These are phyloP conservation scores for Cephalotes varians DNA, from an alignment of 2,888 invertebrate species.

Conservation along the genomic window DNA sequence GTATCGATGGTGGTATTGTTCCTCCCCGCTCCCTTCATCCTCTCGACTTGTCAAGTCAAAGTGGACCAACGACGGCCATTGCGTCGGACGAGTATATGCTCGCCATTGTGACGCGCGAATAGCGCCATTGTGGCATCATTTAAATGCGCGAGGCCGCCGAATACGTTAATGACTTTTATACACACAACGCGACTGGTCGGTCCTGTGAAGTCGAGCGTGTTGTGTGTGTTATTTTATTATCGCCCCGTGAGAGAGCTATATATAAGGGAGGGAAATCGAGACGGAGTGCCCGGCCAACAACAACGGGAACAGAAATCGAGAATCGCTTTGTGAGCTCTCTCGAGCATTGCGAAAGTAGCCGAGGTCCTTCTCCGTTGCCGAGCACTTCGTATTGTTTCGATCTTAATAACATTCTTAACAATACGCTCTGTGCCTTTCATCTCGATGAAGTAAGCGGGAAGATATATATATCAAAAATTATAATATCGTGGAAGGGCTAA, in stretches of 20 bases:
- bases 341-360: conserved; percentile 62
- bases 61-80: conserved; percentile 55
- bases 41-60: conserved; percentile 41
- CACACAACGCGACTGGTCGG: conserved; percentile 58
- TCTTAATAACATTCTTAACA: conserved; percentile 62
- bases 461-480: too few relatives aligned
- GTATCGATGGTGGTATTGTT: conserved; percentile 65
- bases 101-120: conserved; percentile 66
- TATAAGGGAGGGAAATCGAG: conserved; percentile 46
- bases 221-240: conserved; percentile 70
- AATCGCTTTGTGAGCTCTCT: conserved; percentile 68
- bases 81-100: conserved; percentile 43
- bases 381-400: conserved; percentile 57
- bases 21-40: conserved; percentile 4
- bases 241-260: conserved; percentile 26
- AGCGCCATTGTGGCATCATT: conserved; percentile 72
- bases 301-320: conserved; percentile 68
- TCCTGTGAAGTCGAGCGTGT: conserved; percentile 66
- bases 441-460: conserved; percentile 7
- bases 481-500: too few relatives aligned
- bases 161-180: conserved; percentile 73
- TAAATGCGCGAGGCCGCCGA: conserved; percentile 68
- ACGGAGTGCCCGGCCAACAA: conserved; percentile 61
- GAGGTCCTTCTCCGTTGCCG: conserved; percentile 63
- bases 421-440: conserved; percentile 21